Evolutionary conservation across 2,797 vertebrate species (phyloP).

Genomic region (Gobio occitaniae): DNA sequence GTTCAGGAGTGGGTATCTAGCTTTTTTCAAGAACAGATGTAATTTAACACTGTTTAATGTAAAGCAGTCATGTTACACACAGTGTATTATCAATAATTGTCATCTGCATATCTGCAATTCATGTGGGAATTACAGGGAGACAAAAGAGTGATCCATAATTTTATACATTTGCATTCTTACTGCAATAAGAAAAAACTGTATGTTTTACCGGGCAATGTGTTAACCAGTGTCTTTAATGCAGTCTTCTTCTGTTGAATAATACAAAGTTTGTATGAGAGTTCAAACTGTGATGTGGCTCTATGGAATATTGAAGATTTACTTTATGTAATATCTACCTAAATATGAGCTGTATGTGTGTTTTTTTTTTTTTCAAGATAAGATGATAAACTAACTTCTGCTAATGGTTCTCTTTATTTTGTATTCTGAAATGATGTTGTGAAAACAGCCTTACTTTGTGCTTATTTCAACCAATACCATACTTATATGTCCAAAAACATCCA

Average conservation of each 20-base stretch:
- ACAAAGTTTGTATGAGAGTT: background rate
- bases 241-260: background rate
- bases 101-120: slow-evolving; percentile 15
- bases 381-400: background rate
- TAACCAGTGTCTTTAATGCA: background rate
- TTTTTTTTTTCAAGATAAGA: background rate
- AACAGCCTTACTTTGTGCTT: slow-evolving; percentile 44
- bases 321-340: background rate
- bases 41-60: background rate
- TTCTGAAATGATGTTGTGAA: background rate
- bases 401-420: background rate
- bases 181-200: background rate
- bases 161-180: background rate
- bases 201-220: background rate
- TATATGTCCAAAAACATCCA: slow-evolving; percentile 11
- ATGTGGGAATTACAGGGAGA: background rate
- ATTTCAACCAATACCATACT: slow-evolving; percentile 3
- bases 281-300: background rate
- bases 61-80: background rate
- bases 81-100: slow-evolving; percentile 10
- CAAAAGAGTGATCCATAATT: background rate
- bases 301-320: background rate
- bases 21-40: background rate
- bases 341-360: background rate
- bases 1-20: background rate